Evolutionary conservation across 2,888 invertebrate genomes (phyloP).

Genomic region (Scaptomyza polygonia): DNA sequence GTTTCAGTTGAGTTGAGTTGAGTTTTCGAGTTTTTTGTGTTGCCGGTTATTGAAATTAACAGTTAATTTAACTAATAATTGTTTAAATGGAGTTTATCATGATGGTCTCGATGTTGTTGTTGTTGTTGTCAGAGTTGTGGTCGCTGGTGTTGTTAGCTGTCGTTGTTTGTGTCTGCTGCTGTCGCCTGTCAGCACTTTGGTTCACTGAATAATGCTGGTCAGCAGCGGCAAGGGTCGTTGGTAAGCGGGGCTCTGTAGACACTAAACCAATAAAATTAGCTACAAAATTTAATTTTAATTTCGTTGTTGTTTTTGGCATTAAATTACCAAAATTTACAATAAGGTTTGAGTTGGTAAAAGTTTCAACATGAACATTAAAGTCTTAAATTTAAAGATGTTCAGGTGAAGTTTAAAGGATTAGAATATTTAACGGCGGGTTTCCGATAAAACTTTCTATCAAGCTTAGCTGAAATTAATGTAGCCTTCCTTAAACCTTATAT

Average conservation of each 20-base stretch:
- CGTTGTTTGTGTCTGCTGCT: conserved; percentile 33
- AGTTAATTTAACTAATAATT: conserved; percentile 74
- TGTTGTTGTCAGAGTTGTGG: conserved; percentile 4
- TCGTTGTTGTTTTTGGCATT: conserved; percentile 1
- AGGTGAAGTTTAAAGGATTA: neutral
- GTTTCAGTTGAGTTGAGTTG: conserved; percentile 2
- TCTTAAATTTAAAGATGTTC: neutral
- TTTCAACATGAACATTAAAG: neutral
- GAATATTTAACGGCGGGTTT: neutral
- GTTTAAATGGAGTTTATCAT: conserved; percentile 62
- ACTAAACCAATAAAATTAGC: conserved; percentile 22
- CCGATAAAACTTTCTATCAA: too few relatives aligned
- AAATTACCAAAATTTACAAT: neutral
- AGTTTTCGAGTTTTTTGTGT: conserved; percentile 9
- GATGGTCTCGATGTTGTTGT: conserved; percentile 24
- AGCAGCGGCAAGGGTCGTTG: neutral
- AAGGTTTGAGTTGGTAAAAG: neutral
- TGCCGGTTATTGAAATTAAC: conserved; percentile 67
- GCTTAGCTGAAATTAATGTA: too few relatives aligned
- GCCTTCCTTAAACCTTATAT: too few relatives aligned
- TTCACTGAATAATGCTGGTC: conserved; percentile 52
- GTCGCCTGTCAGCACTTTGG: conserved; percentile 64
- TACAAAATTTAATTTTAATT: conserved; percentile 18
- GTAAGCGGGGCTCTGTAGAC: neutral
- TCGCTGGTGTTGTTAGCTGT: conserved; percentile 12